A percentile compares a stretch with the other conserved stretches of the same genome.
Evolutionary conservation across 1,140 invertebrate genomes (phyloP).

Genomic region (Saccostrea cuccullata): DNA sequence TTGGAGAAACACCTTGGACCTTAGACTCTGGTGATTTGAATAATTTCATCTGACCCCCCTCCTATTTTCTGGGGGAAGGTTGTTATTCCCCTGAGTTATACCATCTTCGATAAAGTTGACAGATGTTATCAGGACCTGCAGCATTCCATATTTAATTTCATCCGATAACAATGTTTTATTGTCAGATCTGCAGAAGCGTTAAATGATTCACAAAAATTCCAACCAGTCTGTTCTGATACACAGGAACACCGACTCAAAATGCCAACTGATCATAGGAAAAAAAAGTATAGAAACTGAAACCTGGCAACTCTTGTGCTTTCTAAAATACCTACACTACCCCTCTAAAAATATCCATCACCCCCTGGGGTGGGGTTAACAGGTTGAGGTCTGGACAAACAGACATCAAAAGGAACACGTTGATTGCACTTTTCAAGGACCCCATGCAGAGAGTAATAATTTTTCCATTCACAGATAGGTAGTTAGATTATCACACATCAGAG

Average conservation of each 20-base stretch:
- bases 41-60: background rate
- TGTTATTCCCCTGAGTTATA: background rate
- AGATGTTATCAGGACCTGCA: slow-evolving; percentile 9
- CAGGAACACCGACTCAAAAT: background rate
- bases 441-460: slow-evolving; percentile 13
- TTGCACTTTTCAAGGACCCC: slow-evolving; percentile 10
- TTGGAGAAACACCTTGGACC: background rate
- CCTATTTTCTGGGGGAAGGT: background rate
- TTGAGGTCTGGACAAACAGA: background rate
- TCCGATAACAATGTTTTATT: slow-evolving; percentile 3
- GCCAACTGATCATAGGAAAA: background rate
- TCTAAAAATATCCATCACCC: background rate
- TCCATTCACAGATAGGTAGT: slow-evolving; percentile 25
- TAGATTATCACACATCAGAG: slow-evolving; percentile 9
- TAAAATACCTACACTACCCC: background rate
- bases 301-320: background rate
- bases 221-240: background rate
- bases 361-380: slow-evolving; percentile 25
- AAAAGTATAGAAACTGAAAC: background rate
- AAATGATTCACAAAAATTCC: background rate
- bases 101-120: background rate
- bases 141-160: background rate
- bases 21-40: background rate
- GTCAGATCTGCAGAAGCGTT: background rate
- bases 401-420: background rate